Conservation (phyloP, 2,888 invertebrate genomes). For the Brachycybe producta region DNA sequence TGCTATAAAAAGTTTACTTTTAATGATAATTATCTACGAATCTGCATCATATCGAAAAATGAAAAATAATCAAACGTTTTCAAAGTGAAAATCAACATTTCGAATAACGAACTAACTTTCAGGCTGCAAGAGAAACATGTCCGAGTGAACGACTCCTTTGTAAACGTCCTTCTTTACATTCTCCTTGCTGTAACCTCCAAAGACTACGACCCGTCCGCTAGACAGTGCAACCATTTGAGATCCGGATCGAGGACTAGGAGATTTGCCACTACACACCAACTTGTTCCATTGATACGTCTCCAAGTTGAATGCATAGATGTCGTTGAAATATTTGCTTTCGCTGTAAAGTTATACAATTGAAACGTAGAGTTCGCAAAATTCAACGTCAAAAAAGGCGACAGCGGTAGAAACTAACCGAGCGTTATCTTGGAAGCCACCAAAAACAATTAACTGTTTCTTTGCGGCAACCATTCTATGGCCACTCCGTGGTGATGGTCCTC, state of each 20-base stretch:
- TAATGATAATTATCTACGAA: too few relatives aligned
- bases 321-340: constrained; percentile 79
- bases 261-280: constrained; percentile 45
- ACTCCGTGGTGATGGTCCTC: constrained; percentile 71
- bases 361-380: too few relatives aligned
- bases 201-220: constrained; percentile 53
- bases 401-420: too few relatives aligned
- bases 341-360: constrained; percentile 30
- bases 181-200: constrained; percentile 65
- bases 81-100: too few relatives aligned
- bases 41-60: too few relatives aligned
- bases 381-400: too few relatives aligned
- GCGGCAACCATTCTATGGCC: constrained; percentile 76
- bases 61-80: too few relatives aligned
- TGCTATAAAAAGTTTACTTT: too few relatives aligned
- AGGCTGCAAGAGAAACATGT: constrained; percentile 51
- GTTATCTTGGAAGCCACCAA: constrained; percentile 88
- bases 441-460: constrained; percentile 66
- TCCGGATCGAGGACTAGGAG: constrained; percentile 66
- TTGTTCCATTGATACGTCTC: constrained; percentile 66
- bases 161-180: constrained; percentile 59
- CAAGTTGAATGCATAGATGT: constrained; percentile 64
- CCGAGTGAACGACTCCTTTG: constrained; percentile 53
- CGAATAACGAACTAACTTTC: constrained; percentile 52
- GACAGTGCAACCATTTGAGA: constrained; percentile 54